phyloP scores from a whole-genome alignment of 2,113 vertebrate genomes.

The Rhineura floridana region DNA sequence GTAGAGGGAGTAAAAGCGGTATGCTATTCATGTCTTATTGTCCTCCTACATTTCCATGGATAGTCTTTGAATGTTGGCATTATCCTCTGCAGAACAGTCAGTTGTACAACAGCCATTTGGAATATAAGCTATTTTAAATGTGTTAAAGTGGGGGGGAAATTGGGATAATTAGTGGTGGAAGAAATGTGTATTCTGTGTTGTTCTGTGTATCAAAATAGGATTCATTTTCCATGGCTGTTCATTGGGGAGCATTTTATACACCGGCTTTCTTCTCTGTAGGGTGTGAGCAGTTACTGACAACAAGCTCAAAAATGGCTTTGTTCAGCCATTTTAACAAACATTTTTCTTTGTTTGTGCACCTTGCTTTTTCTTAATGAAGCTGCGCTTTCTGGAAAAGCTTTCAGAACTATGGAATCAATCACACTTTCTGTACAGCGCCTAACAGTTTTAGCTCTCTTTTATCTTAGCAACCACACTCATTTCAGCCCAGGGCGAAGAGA shows the following conservation, averaged over 20 bases:
- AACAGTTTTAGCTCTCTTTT: slow-evolving; percentile 30
- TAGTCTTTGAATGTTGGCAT: background rate
- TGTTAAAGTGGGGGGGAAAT: background rate
- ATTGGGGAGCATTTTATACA: background rate
- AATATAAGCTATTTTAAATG: slow-evolving; percentile 24
- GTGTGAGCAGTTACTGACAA: fast-evolving
- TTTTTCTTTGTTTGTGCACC: slow-evolving; percentile 20
- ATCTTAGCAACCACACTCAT: slow-evolving; percentile 1
- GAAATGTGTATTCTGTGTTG: background rate
- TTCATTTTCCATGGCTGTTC: background rate
- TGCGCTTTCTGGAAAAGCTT: background rate
- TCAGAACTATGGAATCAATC: slow-evolving; percentile 20
- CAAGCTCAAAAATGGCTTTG: slow-evolving; percentile 32
- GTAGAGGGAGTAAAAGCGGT: background rate
- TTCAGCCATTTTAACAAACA: slow-evolving; percentile 23
- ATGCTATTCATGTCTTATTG: background rate
- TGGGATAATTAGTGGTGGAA: background rate
- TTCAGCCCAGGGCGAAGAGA: slow-evolving; percentile 3
- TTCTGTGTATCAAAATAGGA: background rate
- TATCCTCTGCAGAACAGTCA: background rate
- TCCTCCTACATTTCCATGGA: background rate
- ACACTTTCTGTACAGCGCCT: background rate
- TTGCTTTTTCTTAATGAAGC: slow-evolving; percentile 18
- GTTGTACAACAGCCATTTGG: background rate
- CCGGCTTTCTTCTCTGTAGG: background rate